A percentile compares a stretch with the other conserved stretches of the same genome.
Evolutionary conservation across 2,888 invertebrate genomes (phyloP).

Genomic region (Cheilosia soror): DNA sequence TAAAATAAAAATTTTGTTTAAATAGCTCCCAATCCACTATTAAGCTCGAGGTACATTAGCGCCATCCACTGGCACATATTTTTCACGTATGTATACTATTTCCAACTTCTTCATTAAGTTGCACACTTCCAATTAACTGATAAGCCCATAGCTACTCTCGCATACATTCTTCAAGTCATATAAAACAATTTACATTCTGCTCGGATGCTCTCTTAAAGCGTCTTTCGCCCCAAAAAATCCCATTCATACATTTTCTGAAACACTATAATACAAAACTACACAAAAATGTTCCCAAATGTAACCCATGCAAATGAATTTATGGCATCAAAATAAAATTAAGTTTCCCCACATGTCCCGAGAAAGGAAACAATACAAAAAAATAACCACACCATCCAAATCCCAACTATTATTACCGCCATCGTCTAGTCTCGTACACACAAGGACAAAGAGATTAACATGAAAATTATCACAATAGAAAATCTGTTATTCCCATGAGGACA

Average conservation of each 20-base stretch:
- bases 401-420: constrained; percentile 46
- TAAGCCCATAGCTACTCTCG: constrained; percentile 31
- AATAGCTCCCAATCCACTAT: no score
- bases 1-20: no score
- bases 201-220: constrained; percentile 3
- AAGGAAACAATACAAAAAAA: constrained; percentile 8
- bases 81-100: background rate
- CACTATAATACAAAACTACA: constrained; percentile 47
- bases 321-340: constrained; percentile 64
- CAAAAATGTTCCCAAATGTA: constrained; percentile 24
- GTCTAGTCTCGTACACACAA: constrained; percentile 38
- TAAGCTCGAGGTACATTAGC: no score
- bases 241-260: constrained; percentile 38
- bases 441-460: constrained; percentile 71
- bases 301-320: constrained; percentile 67
- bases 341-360: constrained; percentile 22
- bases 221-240: background rate
- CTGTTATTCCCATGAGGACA: constrained; percentile 62
- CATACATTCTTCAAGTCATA: constrained; percentile 11
- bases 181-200: constrained; percentile 51
- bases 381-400: constrained; percentile 11
- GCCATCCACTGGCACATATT: background rate
- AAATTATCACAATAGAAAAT: constrained; percentile 73
- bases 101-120: constrained; percentile 11
- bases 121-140: constrained; percentile 52